These are phyloP conservation scores for Macroglossus sobrinus DNA, from an alignment of 2,113 vertebrate genomes.

Conservation along the genomic window DNA sequence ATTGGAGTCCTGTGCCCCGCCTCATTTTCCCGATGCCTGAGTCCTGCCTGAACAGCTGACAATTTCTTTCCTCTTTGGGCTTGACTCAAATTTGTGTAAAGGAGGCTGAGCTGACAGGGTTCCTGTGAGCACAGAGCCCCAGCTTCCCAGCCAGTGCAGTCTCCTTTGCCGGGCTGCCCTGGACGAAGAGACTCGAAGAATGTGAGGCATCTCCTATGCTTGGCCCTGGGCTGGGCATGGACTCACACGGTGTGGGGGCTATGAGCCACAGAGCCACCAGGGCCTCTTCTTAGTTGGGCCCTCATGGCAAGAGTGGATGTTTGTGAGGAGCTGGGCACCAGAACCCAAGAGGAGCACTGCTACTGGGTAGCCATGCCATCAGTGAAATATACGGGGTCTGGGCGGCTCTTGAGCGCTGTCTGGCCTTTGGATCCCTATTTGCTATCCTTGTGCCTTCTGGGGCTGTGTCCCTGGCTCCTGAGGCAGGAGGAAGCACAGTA, in stretches of 20 bases:
- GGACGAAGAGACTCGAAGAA: not conserved
- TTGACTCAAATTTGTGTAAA: not conserved
- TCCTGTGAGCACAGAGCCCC: not conserved
- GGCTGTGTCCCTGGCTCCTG: not conserved
- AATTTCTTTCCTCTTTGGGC: not conserved
- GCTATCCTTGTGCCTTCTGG: not conserved
- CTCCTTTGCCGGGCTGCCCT: not conserved
- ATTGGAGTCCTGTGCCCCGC: not conserved
- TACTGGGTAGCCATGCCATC: not conserved
- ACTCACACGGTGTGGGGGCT: not conserved
- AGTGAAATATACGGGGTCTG: not conserved
- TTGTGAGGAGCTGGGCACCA: not conserved
- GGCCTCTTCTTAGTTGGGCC: not conserved
- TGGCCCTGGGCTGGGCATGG: accelerated
- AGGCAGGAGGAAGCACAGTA: not conserved
- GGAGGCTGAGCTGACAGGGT: not conserved
- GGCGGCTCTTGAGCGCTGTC: not conserved
- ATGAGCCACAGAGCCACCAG: not conserved
- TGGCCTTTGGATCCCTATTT: not conserved
- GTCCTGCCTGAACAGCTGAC: not conserved
- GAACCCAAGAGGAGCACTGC: not conserved
- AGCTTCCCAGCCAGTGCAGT: not conserved
- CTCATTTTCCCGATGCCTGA: not conserved
- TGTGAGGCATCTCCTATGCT: not conserved
- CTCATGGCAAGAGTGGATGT: not conserved